Base-by-base conservation (phyloP, 2,888 invertebrate genomes). In the Ectropis crepuscularia region DNA sequence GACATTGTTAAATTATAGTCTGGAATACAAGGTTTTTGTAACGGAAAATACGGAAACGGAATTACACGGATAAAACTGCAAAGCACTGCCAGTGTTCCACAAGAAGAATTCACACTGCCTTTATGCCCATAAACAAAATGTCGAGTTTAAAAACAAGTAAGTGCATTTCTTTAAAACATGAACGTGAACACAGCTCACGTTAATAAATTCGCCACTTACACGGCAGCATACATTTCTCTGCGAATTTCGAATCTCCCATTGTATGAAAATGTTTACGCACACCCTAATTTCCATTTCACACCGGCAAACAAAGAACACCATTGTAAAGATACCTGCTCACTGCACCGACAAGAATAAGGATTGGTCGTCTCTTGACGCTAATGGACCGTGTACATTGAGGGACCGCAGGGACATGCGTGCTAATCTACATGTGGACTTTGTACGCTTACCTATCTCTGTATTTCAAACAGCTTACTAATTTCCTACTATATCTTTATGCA, bases 301-400 rank as follows among this genome's bases (percentile, higher is more conserved):
- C 58, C 48, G 55, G 46, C 16, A 61, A 53, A 68, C 67, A 75
- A 74, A 75, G 67, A 67, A 66, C 67, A 53, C 53, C 16, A 28
- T 57, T 63, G 59, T 67, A 57, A 70, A 69, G 59, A 59, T 54
- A 43, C 46, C 11, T 63, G 65, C 67, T 72, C 67, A 68, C 68
- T 66, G 63, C 68, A 61, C 69, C 58, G 62, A 41, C 63, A 61
- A 61, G 68, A 67, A 71, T 71, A 69, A 73, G 71, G 63, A 62
- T 65, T 62, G 68, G 65, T 67, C 60, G 69, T 62, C 69, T 72
- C 74, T 75, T 59, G 68, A 53, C 68, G 63, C 75, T 77, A 81
- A 81, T 78, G 76, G 75, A 67, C 71, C 74, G 72, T 72, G 71
- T 67, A 74, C 57, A 59, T 53, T 59, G 53, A 57, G 47, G 60